Evolutionary conservation across 2,888 invertebrate genomes (phyloP), one percentile per base, ranked within the genome.

Genomic region (Lamellibrachia satsuma): DNA sequence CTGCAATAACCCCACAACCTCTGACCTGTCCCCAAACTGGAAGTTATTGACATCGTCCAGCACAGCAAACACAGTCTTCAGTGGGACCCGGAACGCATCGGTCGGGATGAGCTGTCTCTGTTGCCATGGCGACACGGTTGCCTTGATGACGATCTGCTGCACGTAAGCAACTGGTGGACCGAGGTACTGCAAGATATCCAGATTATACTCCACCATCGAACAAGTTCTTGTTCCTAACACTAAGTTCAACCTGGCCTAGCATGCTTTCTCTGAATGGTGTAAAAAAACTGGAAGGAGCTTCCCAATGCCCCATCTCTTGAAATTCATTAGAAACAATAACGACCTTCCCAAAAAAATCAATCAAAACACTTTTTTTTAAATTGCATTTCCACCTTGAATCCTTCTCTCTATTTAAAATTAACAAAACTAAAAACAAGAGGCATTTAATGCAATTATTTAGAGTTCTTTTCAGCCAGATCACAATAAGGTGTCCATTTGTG

Each of bases 51-150:
- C 97, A 93, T 98, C 97, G 97, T 99, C 98, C 92, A 98, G 96
- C 94, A 99, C 97, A 96, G 98, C 98, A 97, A 99, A 99, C 52
- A 98, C 98, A 97, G 98, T 98, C 95, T 98, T 98, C 0, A 99
- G 97, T 2, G 99, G 99, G 7, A 98, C 98, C 95, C 99, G 97
- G 96, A 99, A 98, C 91, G 99, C 99, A 97, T 99, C 99, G 96
- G 98, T 98, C 95, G 98, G 97, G 94, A 97, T 97, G 94, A 99
- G 97, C 95, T 94, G 93, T 27, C 98, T 98, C 94, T 97, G 97
- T 93, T 97, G 97, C 99, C 99, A 99, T 93, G 99, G 99, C 93
- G 98, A 97, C 11, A 99, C 98, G 93, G 98, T 98, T 96, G 97
- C 94, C 94, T 95, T 96, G 92, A 96, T 95, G 90, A 96, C 95